Base-by-base conservation (phyloP, 2,888 invertebrate genomes). In the Hyposoter didymator region DNA sequence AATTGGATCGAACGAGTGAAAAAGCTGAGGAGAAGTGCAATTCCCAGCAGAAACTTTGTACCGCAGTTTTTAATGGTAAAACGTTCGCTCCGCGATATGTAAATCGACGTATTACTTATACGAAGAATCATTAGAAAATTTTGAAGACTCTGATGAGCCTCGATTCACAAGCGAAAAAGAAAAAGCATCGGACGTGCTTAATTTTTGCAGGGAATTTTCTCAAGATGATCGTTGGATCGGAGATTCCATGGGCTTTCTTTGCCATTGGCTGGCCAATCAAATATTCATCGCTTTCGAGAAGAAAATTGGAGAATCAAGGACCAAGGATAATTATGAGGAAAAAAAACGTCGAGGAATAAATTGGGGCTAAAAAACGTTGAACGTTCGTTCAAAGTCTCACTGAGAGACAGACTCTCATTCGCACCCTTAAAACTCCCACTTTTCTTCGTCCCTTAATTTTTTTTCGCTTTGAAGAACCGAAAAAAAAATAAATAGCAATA, bases 211-310 rank as follows among this genome's bases (percentile, higher is more conserved):
- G 52, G 19, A 73, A 79, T 83, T 69, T 80, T 62, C 59, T 52
- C 67, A 59, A 22, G 49, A 39, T 67, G 55, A 70, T 45, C 69
- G 69, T 59, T 52, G 64, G 62, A 67, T 64, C 55, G 32, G 39
- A 52, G 32, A 45, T 43, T 35, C 52, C 45, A 43, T 52, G 64
- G n/a, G 22, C 47, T 78, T 39, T 19, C 52, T 22, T 59, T 72
- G 47, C 78, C 79, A 67, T 74, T 49, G 67, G 73, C 79, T 17
- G n/a, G 49, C 80, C 85, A 85, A 85, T 85, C 85, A 85, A 83
- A 80, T 85, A 85, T 85, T 85, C 85, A 85, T 85, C 83, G 35
- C 49, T 76, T 72, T 67, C 17, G 35, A 67, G 47, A 73, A 14
- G 47, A 67, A 52, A 19, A 39, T 1, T 19, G 52, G 49, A 28